Evolutionary conservation across 2,888 invertebrate species (phyloP).

Genomic region (Nemoura dubitans): DNA sequence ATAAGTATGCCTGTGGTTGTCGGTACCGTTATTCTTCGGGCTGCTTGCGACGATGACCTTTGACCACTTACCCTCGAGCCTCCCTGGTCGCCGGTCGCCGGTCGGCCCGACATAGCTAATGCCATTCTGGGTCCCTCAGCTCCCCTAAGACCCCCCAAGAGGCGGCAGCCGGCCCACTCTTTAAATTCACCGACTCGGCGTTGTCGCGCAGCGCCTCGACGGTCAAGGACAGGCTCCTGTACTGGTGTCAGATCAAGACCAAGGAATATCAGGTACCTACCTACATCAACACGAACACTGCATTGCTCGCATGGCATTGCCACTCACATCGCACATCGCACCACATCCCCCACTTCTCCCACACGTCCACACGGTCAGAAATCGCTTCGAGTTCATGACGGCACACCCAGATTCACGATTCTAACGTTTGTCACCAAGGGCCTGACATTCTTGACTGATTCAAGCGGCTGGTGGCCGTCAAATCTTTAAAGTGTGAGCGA

Average conservation of each 20-base stretch:
- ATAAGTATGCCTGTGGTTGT: neutral
- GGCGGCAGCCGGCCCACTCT: conserved; percentile 75
- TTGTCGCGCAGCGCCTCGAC: conserved; percentile 91
- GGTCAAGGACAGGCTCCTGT: conserved; percentile 95
- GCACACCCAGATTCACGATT: no score
- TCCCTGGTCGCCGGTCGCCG: conserved; percentile 24
- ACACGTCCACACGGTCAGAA: neutral
- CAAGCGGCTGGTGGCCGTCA: no score
- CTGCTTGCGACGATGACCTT: conserved; percentile 44
- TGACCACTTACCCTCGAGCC: conserved; percentile 39
- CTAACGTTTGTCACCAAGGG: no score
- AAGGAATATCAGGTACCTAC: conserved; percentile 91
- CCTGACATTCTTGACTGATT: neutral
- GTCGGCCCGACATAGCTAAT: conserved; percentile 28
- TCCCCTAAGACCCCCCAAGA: conserved; percentile 76
- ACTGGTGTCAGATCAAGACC: conserved; percentile 97
- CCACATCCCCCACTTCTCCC: neutral
- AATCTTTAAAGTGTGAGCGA: neutral
- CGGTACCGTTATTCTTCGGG: conserved; percentile 36
- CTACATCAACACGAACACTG: conserved; percentile 10
- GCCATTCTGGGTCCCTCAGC: conserved; percentile 61
- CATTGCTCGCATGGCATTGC: neutral
- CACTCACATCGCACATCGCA: neutral
- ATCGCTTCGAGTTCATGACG: neutral
- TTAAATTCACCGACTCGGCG: conserved; percentile 91